phyloP scores from a whole-genome alignment of 2,797 vertebrate species.

The Poeciliopsis paucimaculata region DNA sequence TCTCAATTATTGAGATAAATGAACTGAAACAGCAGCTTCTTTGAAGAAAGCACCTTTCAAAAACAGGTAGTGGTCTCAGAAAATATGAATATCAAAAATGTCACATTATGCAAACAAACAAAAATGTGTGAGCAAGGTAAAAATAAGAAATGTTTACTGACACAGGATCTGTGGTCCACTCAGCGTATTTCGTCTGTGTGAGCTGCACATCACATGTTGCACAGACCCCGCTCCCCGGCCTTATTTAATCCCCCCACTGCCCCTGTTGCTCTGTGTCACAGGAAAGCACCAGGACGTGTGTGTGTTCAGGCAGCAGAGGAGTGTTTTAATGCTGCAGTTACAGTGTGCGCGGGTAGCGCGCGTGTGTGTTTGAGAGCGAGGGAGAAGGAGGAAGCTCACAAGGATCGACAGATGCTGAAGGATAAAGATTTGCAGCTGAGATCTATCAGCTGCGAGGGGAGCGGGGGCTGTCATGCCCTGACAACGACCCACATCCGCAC shows the following conservation, averaged over 20 bases:
- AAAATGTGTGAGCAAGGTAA: constrained; percentile 33
- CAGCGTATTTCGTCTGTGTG: constrained; percentile 30
- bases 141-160: constrained; percentile 31
- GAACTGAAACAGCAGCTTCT: neutral
- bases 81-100: neutral
- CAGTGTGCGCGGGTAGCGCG: constrained; percentile 11
- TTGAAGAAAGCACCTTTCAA: neutral
- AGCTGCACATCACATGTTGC: constrained; percentile 50
- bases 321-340: constrained; percentile 14
- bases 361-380: constrained; percentile 6
- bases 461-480: constrained; percentile 44
- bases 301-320: constrained; percentile 33
- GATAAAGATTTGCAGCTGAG: constrained; percentile 67
- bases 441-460: constrained; percentile 64
- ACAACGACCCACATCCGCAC: constrained; percentile 44
- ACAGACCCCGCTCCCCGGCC: constrained; percentile 12
- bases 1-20: neutral
- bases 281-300: constrained; percentile 33
- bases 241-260: constrained; percentile 24
- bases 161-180: constrained; percentile 31
- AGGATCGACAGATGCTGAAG: constrained; percentile 64
- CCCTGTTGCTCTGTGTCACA: constrained; percentile 32
- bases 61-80: neutral
- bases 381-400: constrained; percentile 37
- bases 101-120: constrained; percentile 28